phyloP scores from a whole-genome alignment of 2,888 invertebrate genomes.

The Copidosoma aretas region DNA sequence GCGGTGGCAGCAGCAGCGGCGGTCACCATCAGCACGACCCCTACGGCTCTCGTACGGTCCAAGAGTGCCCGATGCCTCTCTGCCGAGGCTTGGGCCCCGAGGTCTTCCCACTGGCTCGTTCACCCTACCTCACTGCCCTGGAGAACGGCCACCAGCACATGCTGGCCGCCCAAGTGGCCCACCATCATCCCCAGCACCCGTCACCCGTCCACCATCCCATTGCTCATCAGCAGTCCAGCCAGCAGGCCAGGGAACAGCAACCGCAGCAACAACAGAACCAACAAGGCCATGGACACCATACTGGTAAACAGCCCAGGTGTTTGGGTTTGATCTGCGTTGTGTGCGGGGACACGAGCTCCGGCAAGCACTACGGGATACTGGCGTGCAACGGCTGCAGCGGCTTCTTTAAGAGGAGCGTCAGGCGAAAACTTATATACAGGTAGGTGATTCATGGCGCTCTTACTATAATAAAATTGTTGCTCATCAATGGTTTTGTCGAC shows the following conservation, averaged over 20 bases:
- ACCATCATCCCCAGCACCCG: conserved; percentile 33
- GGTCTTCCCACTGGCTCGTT: conserved; percentile 57
- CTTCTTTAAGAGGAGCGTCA: conserved; percentile 96
- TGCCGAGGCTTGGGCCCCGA: conserved; percentile 56
- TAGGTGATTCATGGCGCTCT: too few relatives aligned
- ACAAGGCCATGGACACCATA: conserved; percentile 53
- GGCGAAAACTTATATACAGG: conserved; percentile 97
- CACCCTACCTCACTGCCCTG: conserved; percentile 59
- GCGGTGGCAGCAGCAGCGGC: too few relatives aligned
- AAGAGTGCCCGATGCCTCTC: conserved; percentile 59
- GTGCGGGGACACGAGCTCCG: conserved; percentile 95
- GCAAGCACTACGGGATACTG: conserved; percentile 96
- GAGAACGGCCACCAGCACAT: conserved; percentile 59
- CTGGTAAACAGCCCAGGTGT: conserved; percentile 63
- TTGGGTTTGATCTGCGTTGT: conserved; percentile 92
- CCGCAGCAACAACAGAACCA: conserved; percentile 49
- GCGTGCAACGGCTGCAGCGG: conserved; percentile 99
- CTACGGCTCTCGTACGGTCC: conserved; percentile 57
- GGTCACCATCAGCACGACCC: conserved; percentile 45
- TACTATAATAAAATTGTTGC: too few relatives aligned
- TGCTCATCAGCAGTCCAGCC: conserved; percentile 48
- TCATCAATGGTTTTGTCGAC: too few relatives aligned
- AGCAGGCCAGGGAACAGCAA: conserved; percentile 47
- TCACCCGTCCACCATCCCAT: conserved; percentile 47
- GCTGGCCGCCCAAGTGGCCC: conserved; percentile 44